Evolutionary conservation across 2,797 vertebrate genomes (phyloP), one percentile per base, ranked within the genome.

Genomic region (Girardinus metallicus): DNA sequence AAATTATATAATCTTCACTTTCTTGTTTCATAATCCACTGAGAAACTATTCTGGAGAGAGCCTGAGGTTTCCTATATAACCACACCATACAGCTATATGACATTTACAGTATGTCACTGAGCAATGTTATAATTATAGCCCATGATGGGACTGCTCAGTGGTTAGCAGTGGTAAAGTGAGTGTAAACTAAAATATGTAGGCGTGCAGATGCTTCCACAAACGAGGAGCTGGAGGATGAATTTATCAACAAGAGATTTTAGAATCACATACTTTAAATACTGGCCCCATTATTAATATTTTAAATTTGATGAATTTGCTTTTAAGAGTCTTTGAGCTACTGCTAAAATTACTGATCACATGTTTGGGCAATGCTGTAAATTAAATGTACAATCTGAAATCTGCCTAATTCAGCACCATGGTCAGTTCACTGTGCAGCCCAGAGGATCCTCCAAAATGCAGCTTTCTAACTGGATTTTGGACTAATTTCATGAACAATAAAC

Each of bases 391-490:
- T 3, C 66, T 43, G 11, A 41, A 43, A 70, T 26, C 11, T 15
- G 21, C 41, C 23, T 11, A 12, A 81, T 93, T 92, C 91, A 93
- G 90, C 64, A 91, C 90, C 87, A 89, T 2, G 88, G 88, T 73
- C 85, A 93, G 89, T 81, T 81, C 84, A 60, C 18, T 23, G 44
- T 29, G 4, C 73, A 44, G 12, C 39, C 13, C 15, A 2, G 12
- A 2, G 26, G 34, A 23, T 36, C 23, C 34, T 51, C 46, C 15
- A 53, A 55, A 12, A 26, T 53, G 0, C 16, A 16, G 41, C 21
- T 74, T 36, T 8, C 11, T 5, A 29, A 29, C 26, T 29, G 53
- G 3, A n/a, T 5, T 5, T 29, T 57, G 0, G 11, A 29, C 11
- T 13, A 13, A 29, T 57, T 29, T 29, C 53, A 57, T 29, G 53